A percentile compares a stretch with the other conserved stretches of the same genome.
These are phyloP conservation scores for Drosophila villosipedis DNA, from an alignment of 2,888 invertebrate genomes.

Conservation along the genomic window DNA sequence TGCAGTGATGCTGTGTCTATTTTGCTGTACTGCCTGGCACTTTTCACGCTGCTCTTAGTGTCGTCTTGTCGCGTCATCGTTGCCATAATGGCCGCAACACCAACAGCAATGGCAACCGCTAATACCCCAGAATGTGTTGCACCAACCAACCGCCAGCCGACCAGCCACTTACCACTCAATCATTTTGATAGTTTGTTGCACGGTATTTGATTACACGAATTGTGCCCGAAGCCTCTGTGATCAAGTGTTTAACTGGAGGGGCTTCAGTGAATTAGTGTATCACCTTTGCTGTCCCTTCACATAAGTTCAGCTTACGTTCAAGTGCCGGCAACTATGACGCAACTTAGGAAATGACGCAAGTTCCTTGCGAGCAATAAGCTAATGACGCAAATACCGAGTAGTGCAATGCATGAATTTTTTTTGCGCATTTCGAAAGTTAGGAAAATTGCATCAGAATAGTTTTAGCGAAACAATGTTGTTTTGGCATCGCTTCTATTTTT, in stretches of 20 bases:
- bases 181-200: slow-evolving; percentile 10
- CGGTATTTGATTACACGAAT: slow-evolving; percentile 52
- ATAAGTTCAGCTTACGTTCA: not conserved
- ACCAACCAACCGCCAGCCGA: slow-evolving; percentile 2
- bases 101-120: slow-evolving; percentile 49
- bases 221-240: not conserved
- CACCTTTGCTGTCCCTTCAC: slow-evolving; percentile 22
- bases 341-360: slow-evolving; percentile 41
- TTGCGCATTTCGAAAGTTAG: slow-evolving; percentile 22
- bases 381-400: slow-evolving; percentile 58
- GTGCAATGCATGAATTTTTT: slow-evolving; percentile 33
- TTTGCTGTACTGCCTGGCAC: not conserved
- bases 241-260: not conserved
- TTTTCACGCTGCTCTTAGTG: slow-evolving; percentile 4
- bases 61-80: slow-evolving; percentile 49
- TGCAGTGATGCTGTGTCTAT: not conserved
- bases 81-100: slow-evolving; percentile 51
- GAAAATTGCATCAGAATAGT: slow-evolving; percentile 56
- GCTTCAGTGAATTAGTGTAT: not conserved
- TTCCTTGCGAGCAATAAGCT: slow-evolving; percentile 61
- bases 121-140: slow-evolving; percentile 37
- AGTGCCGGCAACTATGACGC: slow-evolving; percentile 21
- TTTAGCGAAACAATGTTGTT: slow-evolving; percentile 63
- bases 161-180: not conserved
- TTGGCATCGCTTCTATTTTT: slow-evolving; percentile 16